phyloP scores from a whole-genome alignment of 2,888 invertebrate genomes.

The Mimas tiliae region DNA sequence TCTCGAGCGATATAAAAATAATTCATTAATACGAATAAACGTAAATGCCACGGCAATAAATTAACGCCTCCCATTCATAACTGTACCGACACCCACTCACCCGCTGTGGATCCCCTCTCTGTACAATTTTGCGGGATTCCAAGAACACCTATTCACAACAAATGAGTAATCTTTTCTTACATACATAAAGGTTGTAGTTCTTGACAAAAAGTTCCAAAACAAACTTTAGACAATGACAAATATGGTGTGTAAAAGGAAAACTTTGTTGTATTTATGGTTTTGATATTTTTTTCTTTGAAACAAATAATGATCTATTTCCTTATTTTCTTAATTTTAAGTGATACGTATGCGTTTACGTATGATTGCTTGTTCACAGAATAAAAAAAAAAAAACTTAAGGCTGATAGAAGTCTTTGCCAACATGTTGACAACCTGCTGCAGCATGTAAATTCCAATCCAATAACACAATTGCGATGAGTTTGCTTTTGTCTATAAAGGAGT shows the following conservation, averaged over 20 bases:
- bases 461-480: too few relatives aligned
- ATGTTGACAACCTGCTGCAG: too few relatives aligned
- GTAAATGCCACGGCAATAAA: slow-evolving; percentile 63
- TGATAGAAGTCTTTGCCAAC: too few relatives aligned
- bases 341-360: too few relatives aligned
- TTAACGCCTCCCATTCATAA: slow-evolving; percentile 77
- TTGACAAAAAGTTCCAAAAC: slow-evolving; percentile 14
- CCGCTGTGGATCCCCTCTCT: slow-evolving; percentile 66
- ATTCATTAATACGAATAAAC: slow-evolving; percentile 45
- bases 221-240: neutral
- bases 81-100: slow-evolving; percentile 69
- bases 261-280: neutral
- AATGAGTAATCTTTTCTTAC: slow-evolving; percentile 37
- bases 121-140: slow-evolving; percentile 63
- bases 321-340: too few relatives aligned
- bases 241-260: neutral
- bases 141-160: slow-evolving; percentile 54
- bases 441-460: too few relatives aligned
- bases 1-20: slow-evolving; percentile 12
- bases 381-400: neutral
- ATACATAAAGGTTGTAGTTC: slow-evolving; percentile 21
- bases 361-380: too few relatives aligned
- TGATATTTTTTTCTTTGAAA: too few relatives aligned
- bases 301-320: too few relatives aligned
- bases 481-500: too few relatives aligned